Conservation (phyloP, 2,113 vertebrate genomes). For the Dipodomys stephensi region DNA sequence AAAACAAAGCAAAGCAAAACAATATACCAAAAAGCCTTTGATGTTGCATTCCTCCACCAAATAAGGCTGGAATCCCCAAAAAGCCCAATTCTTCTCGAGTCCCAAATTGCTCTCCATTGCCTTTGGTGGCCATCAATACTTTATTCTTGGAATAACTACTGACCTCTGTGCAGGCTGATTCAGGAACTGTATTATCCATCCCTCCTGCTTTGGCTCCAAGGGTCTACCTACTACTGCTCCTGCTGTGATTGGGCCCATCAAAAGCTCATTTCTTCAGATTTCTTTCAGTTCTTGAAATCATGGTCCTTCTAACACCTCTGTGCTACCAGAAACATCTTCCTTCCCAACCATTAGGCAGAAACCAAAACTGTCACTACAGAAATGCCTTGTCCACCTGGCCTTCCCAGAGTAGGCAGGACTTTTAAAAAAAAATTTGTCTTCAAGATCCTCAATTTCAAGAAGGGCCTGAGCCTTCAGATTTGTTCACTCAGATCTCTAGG, state of each 20-base stretch:
- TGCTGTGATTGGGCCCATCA: too few relatives aligned
- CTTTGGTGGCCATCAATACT: neutral
- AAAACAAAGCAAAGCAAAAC: too few relatives aligned
- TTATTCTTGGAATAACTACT: neutral
- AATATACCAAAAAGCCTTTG: neutral
- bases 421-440: neutral
- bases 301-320: neutral
- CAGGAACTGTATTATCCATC: rapidly evolving
- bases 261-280: neutral
- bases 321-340: neutral
- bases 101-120: neutral
- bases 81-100: rapidly evolving
- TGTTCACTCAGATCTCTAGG: neutral
- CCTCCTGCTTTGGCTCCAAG: neutral
- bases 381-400: neutral
- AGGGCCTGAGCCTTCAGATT: neutral
- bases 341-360: neutral
- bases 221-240: rapidly evolving
- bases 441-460: neutral
- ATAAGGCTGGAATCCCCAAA: neutral
- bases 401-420: neutral
- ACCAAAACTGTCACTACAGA: neutral
- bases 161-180: neutral
- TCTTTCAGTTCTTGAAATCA: slow-evolving; percentile 4
- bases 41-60: neutral